Evolutionary conservation across 2,888 invertebrate genomes (phyloP).

Genomic region (Eledona agricola): DNA sequence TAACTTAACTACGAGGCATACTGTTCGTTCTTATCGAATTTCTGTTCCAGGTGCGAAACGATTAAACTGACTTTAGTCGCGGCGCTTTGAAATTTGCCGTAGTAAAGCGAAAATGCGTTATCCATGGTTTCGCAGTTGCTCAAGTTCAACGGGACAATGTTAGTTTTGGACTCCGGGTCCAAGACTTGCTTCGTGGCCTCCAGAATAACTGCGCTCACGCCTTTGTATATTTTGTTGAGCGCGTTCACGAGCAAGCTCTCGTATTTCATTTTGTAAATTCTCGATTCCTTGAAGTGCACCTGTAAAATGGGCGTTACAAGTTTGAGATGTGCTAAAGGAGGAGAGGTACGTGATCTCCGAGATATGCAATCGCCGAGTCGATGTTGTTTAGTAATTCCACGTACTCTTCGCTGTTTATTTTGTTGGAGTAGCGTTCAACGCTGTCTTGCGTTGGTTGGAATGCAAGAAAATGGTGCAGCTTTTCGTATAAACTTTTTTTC

Average conservation of each 20-base stretch:
- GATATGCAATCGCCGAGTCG: constrained; percentile 86
- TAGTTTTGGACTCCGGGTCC: constrained; percentile 56
- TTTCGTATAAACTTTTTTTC: constrained; percentile 81
- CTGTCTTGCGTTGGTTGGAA: constrained; percentile 62
- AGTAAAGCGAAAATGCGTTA: constrained; percentile 84
- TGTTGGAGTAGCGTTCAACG: constrained; percentile 49
- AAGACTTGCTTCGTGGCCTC: constrained; percentile 81
- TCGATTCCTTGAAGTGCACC: constrained; percentile 84
- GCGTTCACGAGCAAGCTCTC: constrained; percentile 85
- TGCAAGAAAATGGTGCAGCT: constrained; percentile 86
- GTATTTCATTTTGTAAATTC: constrained; percentile 82
- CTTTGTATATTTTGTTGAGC: constrained; percentile 79
- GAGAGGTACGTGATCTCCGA: constrained; percentile 80
- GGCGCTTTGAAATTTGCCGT: constrained; percentile 95
- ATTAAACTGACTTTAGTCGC: constrained; percentile 84
- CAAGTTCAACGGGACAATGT: constrained; percentile 47
- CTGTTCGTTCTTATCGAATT: constrained; percentile 77
- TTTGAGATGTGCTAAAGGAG: constrained; percentile 56
- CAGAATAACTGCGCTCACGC: constrained; percentile 78
- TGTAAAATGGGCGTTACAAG: constrained; percentile 34
- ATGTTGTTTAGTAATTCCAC: constrained; percentile 82
- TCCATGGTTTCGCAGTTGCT: constrained; percentile 62
- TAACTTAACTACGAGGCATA: constrained; percentile 56
- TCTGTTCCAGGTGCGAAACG: constrained; percentile 82
- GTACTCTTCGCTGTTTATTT: constrained; percentile 76